phyloP scores from a whole-genome alignment of 2,797 vertebrate species.

The Bucorvus abyssinicus region DNA sequence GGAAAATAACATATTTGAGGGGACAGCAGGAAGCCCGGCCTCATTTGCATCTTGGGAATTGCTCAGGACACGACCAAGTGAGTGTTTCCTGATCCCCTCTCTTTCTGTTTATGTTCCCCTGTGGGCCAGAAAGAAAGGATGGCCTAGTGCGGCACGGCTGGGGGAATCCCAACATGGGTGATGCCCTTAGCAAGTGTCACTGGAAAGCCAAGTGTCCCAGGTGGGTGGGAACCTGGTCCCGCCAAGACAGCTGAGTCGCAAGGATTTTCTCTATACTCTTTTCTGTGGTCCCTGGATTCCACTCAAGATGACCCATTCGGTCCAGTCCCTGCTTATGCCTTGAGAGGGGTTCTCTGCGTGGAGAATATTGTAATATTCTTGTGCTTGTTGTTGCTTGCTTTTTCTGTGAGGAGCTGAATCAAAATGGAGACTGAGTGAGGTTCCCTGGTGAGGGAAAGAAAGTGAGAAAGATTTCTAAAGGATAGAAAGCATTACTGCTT shows the following conservation, averaged over 20 bases:
- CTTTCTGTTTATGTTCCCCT: neutral
- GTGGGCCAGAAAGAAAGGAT: neutral
- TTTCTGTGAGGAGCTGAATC: neutral
- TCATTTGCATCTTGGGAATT: neutral
- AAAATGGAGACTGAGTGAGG: neutral
- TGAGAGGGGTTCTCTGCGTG: neutral
- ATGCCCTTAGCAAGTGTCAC: neutral
- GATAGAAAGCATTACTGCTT: neutral
- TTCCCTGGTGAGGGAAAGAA: neutral
- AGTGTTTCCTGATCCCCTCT: neutral
- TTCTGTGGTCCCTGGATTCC: neutral
- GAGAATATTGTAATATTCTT: neutral
- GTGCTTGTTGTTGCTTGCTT: neutral
- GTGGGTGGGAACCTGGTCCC: neutral
- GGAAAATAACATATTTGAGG: constrained; percentile 43
- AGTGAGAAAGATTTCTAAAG: neutral
- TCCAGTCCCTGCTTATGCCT: neutral
- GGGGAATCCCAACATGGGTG: neutral
- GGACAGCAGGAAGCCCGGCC: constrained; percentile 48
- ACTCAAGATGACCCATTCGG: neutral
- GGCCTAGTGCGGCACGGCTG: neutral
- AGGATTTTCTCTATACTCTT: neutral
- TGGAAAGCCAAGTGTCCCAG: neutral
- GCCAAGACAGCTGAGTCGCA: rapidly evolving
- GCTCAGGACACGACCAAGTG: constrained; percentile 45